Evolutionary conservation across 2,113 vertebrate species (phyloP).

Genomic region (Cyprinus carpio): DNA sequence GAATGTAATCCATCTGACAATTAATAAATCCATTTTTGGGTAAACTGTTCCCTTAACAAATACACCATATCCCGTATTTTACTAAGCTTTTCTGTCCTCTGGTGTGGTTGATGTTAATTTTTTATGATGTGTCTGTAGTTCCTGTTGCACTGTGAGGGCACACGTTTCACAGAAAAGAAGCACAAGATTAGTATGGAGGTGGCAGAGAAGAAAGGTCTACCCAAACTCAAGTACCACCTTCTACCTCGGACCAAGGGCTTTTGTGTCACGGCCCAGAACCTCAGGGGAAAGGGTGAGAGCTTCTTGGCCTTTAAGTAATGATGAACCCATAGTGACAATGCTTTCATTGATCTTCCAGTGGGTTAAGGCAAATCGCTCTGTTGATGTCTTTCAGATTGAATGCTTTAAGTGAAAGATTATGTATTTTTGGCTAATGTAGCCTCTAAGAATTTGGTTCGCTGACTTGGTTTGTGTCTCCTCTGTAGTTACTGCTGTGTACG

Average conservation of each 20-base stretch:
- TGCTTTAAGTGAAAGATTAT: neutral
- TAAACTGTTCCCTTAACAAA: neutral
- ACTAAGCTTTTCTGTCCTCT: neutral
- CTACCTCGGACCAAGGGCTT: constrained; percentile 96
- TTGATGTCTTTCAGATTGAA: neutral
- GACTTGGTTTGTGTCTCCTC: constrained; percentile 60
- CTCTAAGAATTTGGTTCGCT: constrained; percentile 13
- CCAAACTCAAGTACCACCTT: constrained; percentile 92
- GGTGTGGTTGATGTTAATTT: constrained; percentile 10
- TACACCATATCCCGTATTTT: no score
- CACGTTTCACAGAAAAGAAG: constrained; percentile 92
- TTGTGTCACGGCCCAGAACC: constrained; percentile 87
- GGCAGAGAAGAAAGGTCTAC: constrained; percentile 91
- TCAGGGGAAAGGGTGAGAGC: constrained; percentile 89
- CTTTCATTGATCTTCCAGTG: neutral
- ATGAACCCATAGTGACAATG: neutral
- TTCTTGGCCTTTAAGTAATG: constrained; percentile 16
- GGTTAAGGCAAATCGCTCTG: neutral
- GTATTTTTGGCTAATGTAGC: neutral
- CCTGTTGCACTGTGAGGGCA: constrained; percentile 94
- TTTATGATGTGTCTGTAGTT: constrained; percentile 75
- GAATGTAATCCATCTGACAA: no score
- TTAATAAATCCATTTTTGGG: neutral
- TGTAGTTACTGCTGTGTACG: constrained; percentile 93
- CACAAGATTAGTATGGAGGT: constrained; percentile 96